phyloP scores from a whole-genome alignment of 64 coral and sea anemone genomes.

The Actinia equina region DNA sequence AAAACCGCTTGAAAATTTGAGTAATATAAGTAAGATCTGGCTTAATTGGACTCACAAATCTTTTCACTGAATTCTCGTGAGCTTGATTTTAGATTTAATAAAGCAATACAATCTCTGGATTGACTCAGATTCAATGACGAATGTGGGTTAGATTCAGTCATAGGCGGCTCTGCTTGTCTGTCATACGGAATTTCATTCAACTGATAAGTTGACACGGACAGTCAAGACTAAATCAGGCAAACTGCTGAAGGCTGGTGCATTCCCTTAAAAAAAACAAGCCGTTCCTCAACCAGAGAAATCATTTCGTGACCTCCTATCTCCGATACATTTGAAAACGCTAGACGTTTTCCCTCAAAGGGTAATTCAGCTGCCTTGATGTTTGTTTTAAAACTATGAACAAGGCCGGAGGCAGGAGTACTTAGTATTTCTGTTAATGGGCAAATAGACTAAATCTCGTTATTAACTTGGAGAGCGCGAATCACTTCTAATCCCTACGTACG shows the following conservation, averaged over 20 bases:
- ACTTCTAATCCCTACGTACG: not conserved
- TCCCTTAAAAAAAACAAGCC: not conserved
- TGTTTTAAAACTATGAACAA: conserved; percentile 35
- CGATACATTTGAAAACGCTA: conserved; percentile 38
- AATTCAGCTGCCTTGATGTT: conserved; percentile 53
- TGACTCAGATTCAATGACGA: not conserved
- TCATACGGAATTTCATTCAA: not conserved
- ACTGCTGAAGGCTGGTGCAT: not conserved
- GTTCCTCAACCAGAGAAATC: not conserved
- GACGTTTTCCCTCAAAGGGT: conserved; percentile 13
- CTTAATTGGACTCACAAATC: not conserved
- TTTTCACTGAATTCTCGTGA: not conserved
- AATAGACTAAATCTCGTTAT: conserved; percentile 39
- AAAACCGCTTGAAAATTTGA: not conserved
- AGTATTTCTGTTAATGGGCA: conserved; percentile 46
- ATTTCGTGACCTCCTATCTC: not conserved
- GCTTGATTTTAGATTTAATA: not conserved
- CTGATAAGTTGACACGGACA: conserved; percentile 24
- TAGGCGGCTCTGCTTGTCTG: not conserved
- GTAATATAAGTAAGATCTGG: not conserved
- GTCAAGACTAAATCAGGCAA: not conserved
- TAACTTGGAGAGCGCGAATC: conserved; percentile 30
- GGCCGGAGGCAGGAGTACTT: not conserved
- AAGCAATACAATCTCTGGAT: not conserved
- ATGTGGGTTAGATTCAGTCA: not conserved